phyloP scores from a whole-genome alignment of 2,888 invertebrate genomes.

The Leptothorax acervorum region DNA sequence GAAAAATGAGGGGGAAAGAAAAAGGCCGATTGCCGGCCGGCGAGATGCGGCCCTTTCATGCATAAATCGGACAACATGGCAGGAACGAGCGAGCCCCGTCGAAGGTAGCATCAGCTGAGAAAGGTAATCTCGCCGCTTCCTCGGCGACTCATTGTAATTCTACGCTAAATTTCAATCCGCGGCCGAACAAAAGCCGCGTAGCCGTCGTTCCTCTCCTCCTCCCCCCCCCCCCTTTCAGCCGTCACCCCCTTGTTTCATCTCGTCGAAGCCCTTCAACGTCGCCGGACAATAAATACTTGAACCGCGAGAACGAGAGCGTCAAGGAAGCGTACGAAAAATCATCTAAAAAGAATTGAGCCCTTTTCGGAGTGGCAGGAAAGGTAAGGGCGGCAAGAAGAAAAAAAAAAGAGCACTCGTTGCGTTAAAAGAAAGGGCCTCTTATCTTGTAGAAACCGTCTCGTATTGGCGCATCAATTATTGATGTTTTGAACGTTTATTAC shows the following conservation, averaged over 20 bases:
- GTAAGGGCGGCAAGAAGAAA: not conserved
- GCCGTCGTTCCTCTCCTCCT: constrained; percentile 27
- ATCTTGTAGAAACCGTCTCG: not conserved
- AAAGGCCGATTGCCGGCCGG: constrained; percentile 63
- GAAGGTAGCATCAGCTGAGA: constrained; percentile 72
- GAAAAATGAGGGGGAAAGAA: constrained; percentile 42
- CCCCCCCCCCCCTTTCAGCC: constrained; percentile 42
- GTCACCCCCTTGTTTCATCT: constrained; percentile 51
- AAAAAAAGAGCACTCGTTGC: constrained; percentile 2
- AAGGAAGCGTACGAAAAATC: constrained; percentile 50
- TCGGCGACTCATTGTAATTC: constrained; percentile 79
- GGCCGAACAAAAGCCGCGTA: constrained; percentile 75
- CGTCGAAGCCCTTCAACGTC: constrained; percentile 54
- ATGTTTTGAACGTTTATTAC: not conserved
- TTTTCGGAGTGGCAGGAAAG: not conserved
- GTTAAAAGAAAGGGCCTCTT: not conserved
- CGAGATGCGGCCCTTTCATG: constrained; percentile 65
- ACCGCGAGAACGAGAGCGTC: constrained; percentile 46
- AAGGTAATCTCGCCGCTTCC: constrained; percentile 80
- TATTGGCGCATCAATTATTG: no score
- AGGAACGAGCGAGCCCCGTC: constrained; percentile 63
- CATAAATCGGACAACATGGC: constrained; percentile 66
- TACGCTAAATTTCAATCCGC: constrained; percentile 84
- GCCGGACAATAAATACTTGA: constrained; percentile 57
- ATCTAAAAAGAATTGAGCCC: constrained; percentile 40